These are phyloP conservation scores for Illadopsis cleaveri DNA, from an alignment of 2,113 vertebrate species.

Conservation along the genomic window DNA sequence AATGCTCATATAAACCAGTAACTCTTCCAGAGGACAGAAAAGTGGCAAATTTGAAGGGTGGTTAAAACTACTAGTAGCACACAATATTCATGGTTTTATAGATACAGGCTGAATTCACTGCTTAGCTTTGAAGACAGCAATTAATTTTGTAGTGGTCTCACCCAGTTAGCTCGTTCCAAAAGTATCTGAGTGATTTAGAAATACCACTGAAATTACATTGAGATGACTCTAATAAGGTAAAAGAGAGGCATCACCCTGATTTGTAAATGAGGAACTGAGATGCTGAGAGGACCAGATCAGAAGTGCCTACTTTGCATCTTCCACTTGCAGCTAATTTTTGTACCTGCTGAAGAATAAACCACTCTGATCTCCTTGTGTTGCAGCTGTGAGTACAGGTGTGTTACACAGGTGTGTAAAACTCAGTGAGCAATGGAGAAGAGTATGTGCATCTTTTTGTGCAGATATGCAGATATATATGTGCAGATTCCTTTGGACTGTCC, in stretches of 20 bases:
- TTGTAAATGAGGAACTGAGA: background rate
- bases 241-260: background rate
- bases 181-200: background rate
- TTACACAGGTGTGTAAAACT: background rate
- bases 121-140: background rate
- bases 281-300: background rate
- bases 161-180: background rate
- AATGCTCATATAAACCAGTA: background rate
- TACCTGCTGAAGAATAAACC: background rate
- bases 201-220: background rate
- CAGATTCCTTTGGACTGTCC: background rate
- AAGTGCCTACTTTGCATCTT: background rate
- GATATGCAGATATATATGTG: too few species aligned
- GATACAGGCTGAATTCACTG: background rate
- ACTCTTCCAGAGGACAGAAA: background rate
- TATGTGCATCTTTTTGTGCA: background rate
- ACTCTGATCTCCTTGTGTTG: background rate
- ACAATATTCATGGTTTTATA: background rate
- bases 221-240: background rate
- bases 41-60: background rate
- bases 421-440: background rate
- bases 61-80: background rate
- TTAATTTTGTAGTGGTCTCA: background rate
- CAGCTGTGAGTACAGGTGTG: background rate
- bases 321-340: background rate